Conservation (phyloP, 2,888 invertebrate species). For the Cabera pusaria region DNA sequence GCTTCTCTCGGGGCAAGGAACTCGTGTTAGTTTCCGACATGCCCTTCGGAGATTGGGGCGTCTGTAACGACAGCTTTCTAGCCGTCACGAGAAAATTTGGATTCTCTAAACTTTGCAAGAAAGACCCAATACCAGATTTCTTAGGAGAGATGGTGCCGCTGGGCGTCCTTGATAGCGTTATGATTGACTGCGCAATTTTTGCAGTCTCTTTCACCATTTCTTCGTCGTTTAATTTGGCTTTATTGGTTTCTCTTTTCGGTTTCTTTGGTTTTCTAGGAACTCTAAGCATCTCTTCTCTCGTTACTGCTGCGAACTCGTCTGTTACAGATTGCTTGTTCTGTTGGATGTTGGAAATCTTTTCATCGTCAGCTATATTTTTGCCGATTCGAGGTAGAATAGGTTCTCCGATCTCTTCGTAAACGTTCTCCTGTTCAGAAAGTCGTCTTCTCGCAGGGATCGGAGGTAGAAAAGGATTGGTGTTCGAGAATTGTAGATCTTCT, state of each 20-base stretch:
- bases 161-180: conserved; percentile 65
- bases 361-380: conserved; percentile 71
- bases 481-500: conserved; percentile 24
- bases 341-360: conserved; percentile 58
- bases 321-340: conserved; percentile 31
- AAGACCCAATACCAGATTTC: conserved; percentile 49
- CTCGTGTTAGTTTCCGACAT: conserved; percentile 49
- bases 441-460: conserved; percentile 34
- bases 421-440: conserved; percentile 60
- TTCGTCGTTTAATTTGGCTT: conserved; percentile 30
- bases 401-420: conserved; percentile 73
- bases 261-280: conserved; percentile 69
- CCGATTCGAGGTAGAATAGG: conserved; percentile 37
- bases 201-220: conserved; percentile 48
- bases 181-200: conserved; percentile 61
- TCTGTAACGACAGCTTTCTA: conserved; percentile 65
- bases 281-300: conserved; percentile 66
- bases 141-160: conserved; percentile 57
- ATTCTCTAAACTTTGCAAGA: conserved; percentile 55
- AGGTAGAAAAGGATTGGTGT: conserved; percentile 42
- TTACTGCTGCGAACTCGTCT: conserved; percentile 54
- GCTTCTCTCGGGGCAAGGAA: conserved; percentile 62
- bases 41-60: conserved; percentile 39
- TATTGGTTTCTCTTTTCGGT: conserved; percentile 47
- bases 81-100: conserved; percentile 36